Conservation (phyloP, 92 coral and sea anemone species). For the Zoanthus solanderi region DNA sequence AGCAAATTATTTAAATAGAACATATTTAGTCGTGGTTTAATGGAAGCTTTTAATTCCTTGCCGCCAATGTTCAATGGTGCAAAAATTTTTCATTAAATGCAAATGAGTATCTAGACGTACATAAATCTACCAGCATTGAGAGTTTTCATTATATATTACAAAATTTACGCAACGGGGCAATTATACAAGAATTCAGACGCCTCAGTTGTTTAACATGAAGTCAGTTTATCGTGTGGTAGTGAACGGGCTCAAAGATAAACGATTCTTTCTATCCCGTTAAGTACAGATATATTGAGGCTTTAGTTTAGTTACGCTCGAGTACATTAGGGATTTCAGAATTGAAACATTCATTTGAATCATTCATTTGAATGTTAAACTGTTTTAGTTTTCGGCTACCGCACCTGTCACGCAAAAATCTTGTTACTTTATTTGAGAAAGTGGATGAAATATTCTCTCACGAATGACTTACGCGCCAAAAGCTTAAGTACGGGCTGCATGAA, state of each 20-base stretch:
- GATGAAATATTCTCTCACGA: background rate
- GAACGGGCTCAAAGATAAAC: background rate
- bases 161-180: background rate
- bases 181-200: background rate
- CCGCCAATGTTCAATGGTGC: constrained; percentile 41
- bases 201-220: too few relatives aligned
- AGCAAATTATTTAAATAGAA: background rate
- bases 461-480: background rate
- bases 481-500: background rate
- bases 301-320: constrained; percentile 45
- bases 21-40: background rate
- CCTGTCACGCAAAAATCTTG: constrained; percentile 40
- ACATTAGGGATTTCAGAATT: background rate
- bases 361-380: constrained; percentile 37
- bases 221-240: background rate
- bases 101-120: constrained; percentile 28
- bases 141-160: constrained; percentile 18
- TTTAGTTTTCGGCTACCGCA: constrained; percentile 18
- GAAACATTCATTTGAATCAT: constrained; percentile 24
- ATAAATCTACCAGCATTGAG: background rate
- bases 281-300: constrained; percentile 9
- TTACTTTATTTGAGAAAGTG: background rate
- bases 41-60: constrained; percentile 4
- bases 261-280: background rate
- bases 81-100: constrained; percentile 33